Evolutionary conservation across 2,113 vertebrate species (phyloP), one percentile per base, ranked within the genome.

Genomic region (Alectura lathami): DNA sequence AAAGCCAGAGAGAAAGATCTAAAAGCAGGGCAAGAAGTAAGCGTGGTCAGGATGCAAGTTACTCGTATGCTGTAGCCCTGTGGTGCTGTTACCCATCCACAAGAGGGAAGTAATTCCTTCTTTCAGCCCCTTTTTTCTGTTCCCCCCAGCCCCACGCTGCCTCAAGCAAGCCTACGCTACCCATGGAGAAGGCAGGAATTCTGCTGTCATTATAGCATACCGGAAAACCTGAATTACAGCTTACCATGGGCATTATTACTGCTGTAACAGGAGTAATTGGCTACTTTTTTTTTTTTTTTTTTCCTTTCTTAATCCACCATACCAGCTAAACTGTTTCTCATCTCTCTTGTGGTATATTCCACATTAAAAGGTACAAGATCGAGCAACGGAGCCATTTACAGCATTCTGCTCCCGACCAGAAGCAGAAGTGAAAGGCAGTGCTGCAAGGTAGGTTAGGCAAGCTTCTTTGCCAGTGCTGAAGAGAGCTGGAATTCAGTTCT

Each of bases 61-160:
- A 42, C 70, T 43, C 13, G 8, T 53, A 45, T 0, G 0, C 23
- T 17, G 8, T 29, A n/a, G 20, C 13, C 30, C 11, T 26, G 2
- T 2, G 27, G 15, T 85, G 42, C 34, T 10, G 27, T 13, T 63
- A 43, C 22, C 43, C 36, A 26, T 34, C 43, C 42, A 34, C 3
- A 0, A 76, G 1, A 83, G 10, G 40, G 51, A 51, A 43, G 3
- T 7, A 57, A 77, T 43, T 6, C n/a, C 40, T 51, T n/a, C 27
- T 74, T 81, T 74, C 36, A 62, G 3, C 2, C 2, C 17, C 6
- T 32, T 53, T 43, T 26, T 32, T 1, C 34, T 18, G 10, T 45
- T 54, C 2, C 8, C 3, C 36, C 27, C n/a, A n/a, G n/a, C n/a
- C 30, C 23, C 4, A 11, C 0, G 3, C 13, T 45, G 13, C 9